Conservation (phyloP, 2,888 invertebrate genomes). For the Xanthorhoe spadicearia region DNA sequence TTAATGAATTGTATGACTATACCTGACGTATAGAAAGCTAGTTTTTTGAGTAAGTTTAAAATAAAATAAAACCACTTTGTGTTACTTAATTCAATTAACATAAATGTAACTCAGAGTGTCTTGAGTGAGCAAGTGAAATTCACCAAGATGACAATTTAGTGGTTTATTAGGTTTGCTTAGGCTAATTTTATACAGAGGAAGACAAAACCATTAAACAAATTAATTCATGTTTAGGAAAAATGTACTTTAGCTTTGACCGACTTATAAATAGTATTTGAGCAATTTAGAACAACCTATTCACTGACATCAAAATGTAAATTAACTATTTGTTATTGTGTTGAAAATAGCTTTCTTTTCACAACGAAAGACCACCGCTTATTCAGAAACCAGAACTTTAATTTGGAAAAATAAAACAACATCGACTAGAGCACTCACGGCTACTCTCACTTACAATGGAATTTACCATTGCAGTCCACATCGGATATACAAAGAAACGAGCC, state of each 20-base stretch:
- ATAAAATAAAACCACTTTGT: constrained; percentile 24
- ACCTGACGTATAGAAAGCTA: constrained; percentile 29
- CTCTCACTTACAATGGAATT: constrained; percentile 65
- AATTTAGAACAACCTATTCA: not conserved
- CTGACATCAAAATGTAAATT: not conserved
- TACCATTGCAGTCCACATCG: constrained; percentile 54
- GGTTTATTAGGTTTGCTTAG: not conserved
- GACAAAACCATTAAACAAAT: too few relatives aligned
- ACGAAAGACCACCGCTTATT: not conserved
- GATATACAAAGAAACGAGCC: constrained; percentile 55
- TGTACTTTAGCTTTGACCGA: too few relatives aligned
- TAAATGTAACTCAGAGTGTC: constrained; percentile 10
- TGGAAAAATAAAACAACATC: constrained; percentile 24
- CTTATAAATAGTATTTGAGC: not conserved
- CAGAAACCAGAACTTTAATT: constrained; percentile 5
- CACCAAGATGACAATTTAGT: constrained; percentile 11
- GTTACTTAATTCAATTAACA: constrained; percentile 27
- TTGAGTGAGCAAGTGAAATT: constrained; percentile 17
- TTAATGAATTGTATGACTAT: constrained; percentile 25
- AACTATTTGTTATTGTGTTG: not conserved
- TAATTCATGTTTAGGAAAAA: too few relatives aligned
- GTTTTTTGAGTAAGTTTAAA: constrained; percentile 16
- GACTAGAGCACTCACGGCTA: constrained; percentile 40
- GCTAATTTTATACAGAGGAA: too few relatives aligned
- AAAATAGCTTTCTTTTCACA: constrained; percentile 2